Base-by-base conservation (phyloP, 2,113 vertebrate species). In the Leptodactylus fuscus region DNA sequence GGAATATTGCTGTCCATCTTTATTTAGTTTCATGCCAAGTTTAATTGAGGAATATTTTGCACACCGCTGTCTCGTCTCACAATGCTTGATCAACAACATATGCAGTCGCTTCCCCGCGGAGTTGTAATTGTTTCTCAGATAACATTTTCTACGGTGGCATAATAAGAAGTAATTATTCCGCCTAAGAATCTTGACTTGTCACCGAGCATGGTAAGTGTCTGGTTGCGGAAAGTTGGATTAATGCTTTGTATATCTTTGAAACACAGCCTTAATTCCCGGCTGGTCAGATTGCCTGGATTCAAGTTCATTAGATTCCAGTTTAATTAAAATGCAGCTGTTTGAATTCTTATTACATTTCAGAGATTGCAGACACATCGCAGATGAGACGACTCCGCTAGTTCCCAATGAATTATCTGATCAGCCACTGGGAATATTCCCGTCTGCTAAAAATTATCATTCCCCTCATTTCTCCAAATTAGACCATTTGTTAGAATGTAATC, bases 261-360 rank as follows among this genome's bases (percentile, higher is more conserved):
- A 83, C 58, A 36, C 29, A 73, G 81, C 22, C 69, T 41, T 74
- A 74, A 83, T 83, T 83, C 81, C 81, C 81, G 20, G 48, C 55
- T 83, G 67, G 81, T 74, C 51, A 41, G 51, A 83, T 74, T 58
- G 81, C 36, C 15, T 38, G 65, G 7, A 58, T 58, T 55, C 69
- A 41, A 58, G 81, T 83, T 83, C 69, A 73, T 83, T 83, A 74
- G 69, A 58, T 44, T 74, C 7, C 62, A 58, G 81, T 83, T 83
- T 83, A 83, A 83, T 83, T 83, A 83, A 83, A 83, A 83, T 83
- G 69, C 69, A 58, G 69, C 67, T 73, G 81, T 74, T 83, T 74
- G 49, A 74, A 74, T 83, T 36, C 67, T 83, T 83, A 83, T 83
- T 74, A 83, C 32, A 74, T 82, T 38, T 82, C 67, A 82, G 71